Conservation (phyloP, 2,888 invertebrate genomes). For the Clistopyga incitator region DNA sequence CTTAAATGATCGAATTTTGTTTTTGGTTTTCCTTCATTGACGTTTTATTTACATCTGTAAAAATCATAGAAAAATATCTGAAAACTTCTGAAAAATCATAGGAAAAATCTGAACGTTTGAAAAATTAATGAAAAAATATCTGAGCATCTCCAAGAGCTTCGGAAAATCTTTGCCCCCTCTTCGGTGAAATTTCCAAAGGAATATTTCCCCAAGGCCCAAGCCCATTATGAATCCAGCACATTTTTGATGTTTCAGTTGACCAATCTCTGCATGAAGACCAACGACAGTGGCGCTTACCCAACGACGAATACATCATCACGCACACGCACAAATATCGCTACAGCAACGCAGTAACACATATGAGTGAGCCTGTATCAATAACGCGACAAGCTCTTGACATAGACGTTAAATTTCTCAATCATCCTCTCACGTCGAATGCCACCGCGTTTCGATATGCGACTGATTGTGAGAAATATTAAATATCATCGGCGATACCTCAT, state of each 20-base stretch:
- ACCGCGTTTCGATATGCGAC: not conserved
- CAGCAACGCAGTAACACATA: not conserved
- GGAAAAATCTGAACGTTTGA: too few species aligned
- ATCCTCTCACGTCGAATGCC: not conserved
- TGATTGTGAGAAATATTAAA: conserved; percentile 14
- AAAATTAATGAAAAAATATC: too few species aligned
- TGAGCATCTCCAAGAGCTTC: too few species aligned
- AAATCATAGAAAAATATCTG: not conserved
- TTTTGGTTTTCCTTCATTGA: too few species aligned
- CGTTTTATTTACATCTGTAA: not conserved
- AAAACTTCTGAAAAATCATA: not conserved
- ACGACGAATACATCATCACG: not conserved
- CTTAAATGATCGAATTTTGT: too few species aligned
- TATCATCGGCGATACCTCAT: conserved; percentile 11
- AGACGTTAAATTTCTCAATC: conserved; percentile 29
- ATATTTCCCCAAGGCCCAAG: too few species aligned
- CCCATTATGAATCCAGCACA: not conserved
- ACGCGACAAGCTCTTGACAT: conserved; percentile 3
- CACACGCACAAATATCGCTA: not conserved
- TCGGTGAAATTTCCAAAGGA: too few species aligned
- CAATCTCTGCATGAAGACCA: not conserved
- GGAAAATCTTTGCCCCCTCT: too few species aligned
- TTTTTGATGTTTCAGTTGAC: not conserved
- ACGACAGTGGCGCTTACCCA: not conserved
- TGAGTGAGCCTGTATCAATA: conserved; percentile 6